Evolutionary conservation across 92 coral and sea anemone species (phyloP), one percentile per base, ranked within the genome.

Genomic region (Zoanthus sansibaricus): DNA sequence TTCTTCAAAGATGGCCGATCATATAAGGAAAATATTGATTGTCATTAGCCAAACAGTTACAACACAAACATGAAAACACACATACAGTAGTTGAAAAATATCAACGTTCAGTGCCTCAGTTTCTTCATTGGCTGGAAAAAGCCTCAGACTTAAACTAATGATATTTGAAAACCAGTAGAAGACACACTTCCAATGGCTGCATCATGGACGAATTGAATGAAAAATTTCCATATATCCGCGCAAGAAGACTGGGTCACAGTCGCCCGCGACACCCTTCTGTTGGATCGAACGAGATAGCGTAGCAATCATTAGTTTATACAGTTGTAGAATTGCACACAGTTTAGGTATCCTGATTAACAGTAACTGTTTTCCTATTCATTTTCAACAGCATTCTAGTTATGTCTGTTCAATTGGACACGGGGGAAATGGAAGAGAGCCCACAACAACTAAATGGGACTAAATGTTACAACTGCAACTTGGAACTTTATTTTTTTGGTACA

Each of bases 121-220:
- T 16, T 94, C 98, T 37, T 94, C 98, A 94, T 69, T 48, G 94
- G 93, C 95, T 85, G 55, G 0, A 32, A 15, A 83, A 93, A 84
- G 91, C 91, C 98, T 94, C 95, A 91, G 98, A 94, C 93, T 94
- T 94, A 94, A 94, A 94, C 98, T 94, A 92, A 84, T 80, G 85
- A 80, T 75, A 18, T 46, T n/a, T 13, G 18, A 64, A 25, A 66
- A 10, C 74, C 1, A 69, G 45, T 20, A 46, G 75, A 80, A 64
- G 75, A 31, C 21, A 12, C 44, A 17, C 85, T 21, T 80, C 85
- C 47, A 45, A 3, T 79, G 72, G 12, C 73, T n/a, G 3, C 85
- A 80, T 80, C 82, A 76, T 54, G 79, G 62, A 49, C 56, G 55
- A 16, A 18, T 10, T 18, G 5, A 37, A 37, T 37, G 42, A 45